phyloP scores from a whole-genome alignment of 2,797 vertebrate species.

The Eulemur albifrons region DNA sequence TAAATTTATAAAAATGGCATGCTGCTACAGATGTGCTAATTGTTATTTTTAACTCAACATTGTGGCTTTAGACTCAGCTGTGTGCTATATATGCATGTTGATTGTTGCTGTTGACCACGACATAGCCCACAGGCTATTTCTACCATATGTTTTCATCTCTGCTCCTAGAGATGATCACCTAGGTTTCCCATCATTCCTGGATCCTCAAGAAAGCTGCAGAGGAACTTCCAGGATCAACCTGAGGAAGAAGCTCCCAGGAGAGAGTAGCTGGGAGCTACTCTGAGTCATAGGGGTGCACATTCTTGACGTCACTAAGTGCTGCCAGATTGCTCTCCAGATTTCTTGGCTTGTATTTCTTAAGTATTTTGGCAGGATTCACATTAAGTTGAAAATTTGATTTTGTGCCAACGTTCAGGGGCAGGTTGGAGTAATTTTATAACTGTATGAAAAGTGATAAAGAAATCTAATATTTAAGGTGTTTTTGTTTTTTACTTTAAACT shows the following conservation, averaged over 20 bases:
- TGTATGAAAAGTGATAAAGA: neutral
- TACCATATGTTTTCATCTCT: neutral
- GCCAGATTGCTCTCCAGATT: constrained; percentile 26
- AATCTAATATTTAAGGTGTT: neutral
- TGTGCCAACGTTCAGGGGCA: neutral
- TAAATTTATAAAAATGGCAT: neutral
- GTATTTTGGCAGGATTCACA: constrained; percentile 23
- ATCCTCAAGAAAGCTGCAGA: neutral
- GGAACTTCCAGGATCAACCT: neutral
- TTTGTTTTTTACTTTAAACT: neutral
- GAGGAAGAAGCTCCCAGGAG: neutral
- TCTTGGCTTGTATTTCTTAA: constrained; percentile 31
- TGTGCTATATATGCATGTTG: neutral
- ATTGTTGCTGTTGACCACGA: neutral
- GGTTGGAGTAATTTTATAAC: neutral
- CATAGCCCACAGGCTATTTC: neutral
- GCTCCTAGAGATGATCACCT: neutral
- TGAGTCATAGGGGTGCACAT: neutral
- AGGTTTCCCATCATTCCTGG: neutral
- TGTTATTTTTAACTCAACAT: neutral
- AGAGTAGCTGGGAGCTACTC: neutral
- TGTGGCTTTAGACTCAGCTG: neutral
- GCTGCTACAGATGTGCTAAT: neutral
- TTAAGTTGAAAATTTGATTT: neutral
- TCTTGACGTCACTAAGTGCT: neutral